Base-by-base conservation (phyloP, 2,797 vertebrate species). In the Jordanella pulchra region DNA sequence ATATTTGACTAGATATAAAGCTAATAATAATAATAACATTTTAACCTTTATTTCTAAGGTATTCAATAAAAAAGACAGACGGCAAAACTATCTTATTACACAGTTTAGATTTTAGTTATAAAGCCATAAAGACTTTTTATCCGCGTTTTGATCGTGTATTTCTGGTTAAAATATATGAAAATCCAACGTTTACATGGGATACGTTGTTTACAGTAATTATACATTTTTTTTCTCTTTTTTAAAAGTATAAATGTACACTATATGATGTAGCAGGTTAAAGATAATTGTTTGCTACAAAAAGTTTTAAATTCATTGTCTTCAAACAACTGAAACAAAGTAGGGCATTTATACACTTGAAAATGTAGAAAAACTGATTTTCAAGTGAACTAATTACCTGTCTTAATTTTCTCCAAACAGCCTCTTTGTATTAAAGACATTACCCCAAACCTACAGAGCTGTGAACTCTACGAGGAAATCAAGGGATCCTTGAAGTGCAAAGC, bases 361-460 rank as follows among this genome's bases (percentile, higher is more conserved):
- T 7, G 1, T 4, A n/a, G 47, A 1, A 27, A 39, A 42, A 1
- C n/a, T 3, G 1, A 3, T 23, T 51, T 13, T 51, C 11, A 48
- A 58, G 2, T 50, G 15, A 54, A 25, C 32, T 61, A 42, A n/a
- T 0, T 1, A n/a, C 75, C 55, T 82, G 0, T 67, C 1, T 61
- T 12, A 60, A 28, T 73, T 84, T 18, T 81, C 30, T 81, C 70
- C 60, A 51, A 56, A 53, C 92, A 96, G 96, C 84, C 85, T 0
- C 44, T 92, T 54, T 96, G 95, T 0, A 80, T 96, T 72, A 93
- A 80, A 67, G 91, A 94, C 3, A 78, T 94, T 39, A 78, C 89
- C 50, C 93, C 94, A 1, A 84, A 95, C 71, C 93, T 93, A 58
- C 89, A 80, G 84, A 96, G 93, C 91, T 96, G 96, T 65, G 79